phyloP scores from a whole-genome alignment of 2,113 vertebrate genomes.

The Glaucomys volans region DNA sequence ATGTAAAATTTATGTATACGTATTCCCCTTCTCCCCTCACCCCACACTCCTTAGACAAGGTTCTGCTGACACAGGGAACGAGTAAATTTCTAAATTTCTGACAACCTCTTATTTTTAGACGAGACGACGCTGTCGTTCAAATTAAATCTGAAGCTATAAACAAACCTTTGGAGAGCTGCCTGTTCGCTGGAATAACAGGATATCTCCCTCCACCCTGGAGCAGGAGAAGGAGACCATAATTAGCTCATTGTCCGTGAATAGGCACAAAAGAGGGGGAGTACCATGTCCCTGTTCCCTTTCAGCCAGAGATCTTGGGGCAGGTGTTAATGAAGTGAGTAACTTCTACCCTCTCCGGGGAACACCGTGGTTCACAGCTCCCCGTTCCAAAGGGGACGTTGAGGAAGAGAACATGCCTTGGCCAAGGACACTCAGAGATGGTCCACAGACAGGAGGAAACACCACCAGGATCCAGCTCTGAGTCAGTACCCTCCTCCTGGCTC shows the following conservation, averaged over 20 bases:
- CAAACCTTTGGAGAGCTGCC: slow-evolving; percentile 71
- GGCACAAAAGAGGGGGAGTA: background rate
- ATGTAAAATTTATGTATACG: slow-evolving; percentile 43
- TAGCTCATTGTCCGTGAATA: slow-evolving; percentile 69
- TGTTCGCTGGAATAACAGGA: slow-evolving; percentile 65
- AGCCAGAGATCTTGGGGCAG: slow-evolving; percentile 25
- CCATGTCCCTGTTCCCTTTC: background rate
- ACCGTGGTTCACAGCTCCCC: background rate
- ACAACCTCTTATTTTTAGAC: slow-evolving; percentile 76
- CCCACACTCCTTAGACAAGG: background rate
- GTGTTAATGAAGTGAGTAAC: slow-evolving; percentile 68
- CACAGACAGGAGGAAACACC: background rate
- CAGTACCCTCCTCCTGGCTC: background rate
- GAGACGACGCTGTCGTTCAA: slow-evolving; percentile 55
- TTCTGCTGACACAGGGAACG: slow-evolving; percentile 69
- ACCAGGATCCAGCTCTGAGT: background rate
- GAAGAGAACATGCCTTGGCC: background rate
- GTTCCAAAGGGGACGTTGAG: background rate
- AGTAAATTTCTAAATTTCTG: slow-evolving; percentile 72
- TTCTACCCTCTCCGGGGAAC: slow-evolving; percentile 43
- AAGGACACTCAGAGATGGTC: background rate
- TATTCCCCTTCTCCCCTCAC: background rate
- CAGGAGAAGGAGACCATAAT: slow-evolving; percentile 53
- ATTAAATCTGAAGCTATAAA: slow-evolving; percentile 74
- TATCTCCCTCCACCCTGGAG: slow-evolving; percentile 51